A percentile compares a stretch with the other conserved stretches of the same genome.
Conservation (phyloP, 2,113 vertebrate species). For the Diglossa brunneiventris region DNA sequence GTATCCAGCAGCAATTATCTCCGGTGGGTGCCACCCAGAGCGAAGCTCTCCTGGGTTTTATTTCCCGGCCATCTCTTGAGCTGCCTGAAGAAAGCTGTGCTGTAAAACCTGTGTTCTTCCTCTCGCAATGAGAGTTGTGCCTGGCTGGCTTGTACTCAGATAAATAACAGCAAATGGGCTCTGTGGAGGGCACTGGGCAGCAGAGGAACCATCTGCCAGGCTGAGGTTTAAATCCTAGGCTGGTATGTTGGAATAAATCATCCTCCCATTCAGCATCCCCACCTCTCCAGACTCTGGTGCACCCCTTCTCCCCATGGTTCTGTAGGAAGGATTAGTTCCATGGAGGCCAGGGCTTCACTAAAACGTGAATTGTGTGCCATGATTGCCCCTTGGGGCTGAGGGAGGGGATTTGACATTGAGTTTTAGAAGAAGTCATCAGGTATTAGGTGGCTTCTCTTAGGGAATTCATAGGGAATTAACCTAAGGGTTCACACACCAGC, state of each 20-base stretch:
- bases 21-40: conserved; percentile 18
- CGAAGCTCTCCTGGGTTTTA: neutral
- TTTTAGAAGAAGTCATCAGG: neutral
- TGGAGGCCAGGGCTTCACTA: neutral
- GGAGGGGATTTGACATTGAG: neutral
- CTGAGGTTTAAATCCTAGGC: neutral
- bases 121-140: neutral
- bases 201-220: neutral
- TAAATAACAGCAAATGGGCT: accelerated
- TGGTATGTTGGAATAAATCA: neutral
- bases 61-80: neutral
- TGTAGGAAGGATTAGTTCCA: neutral
- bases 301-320: neutral
- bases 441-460: neutral
- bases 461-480: neutral
- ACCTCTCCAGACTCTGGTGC: neutral
- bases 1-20: conserved; percentile 32
- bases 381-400: neutral
- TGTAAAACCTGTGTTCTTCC: neutral
- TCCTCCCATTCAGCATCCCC: neutral
- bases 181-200: neutral
- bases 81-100: neutral
- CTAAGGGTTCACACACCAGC: neutral
- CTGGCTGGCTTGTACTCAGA: neutral
- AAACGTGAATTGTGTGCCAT: neutral